Evolutionary conservation across 2,888 invertebrate species (phyloP), one percentile per base, ranked within the genome.

Genomic region (Psylliodes chrysocephalus): DNA sequence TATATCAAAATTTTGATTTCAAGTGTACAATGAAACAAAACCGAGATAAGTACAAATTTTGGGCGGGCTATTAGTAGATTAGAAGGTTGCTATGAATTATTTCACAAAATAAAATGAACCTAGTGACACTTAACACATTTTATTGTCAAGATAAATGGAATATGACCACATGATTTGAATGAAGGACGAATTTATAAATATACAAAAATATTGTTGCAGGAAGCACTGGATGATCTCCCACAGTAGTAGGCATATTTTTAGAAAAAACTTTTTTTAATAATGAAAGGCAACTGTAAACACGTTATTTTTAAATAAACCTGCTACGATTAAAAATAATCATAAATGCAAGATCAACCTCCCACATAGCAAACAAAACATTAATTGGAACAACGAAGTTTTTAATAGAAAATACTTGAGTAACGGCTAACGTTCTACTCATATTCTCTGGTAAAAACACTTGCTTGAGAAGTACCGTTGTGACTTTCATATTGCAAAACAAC

Each of bases 261-360:
- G 69, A 66, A 66, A 52, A 38, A 63, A 49, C 53, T 69, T 69
- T 70, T 69, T 68, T 60, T 66, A 63, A 67, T 61, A 66, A 64
- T 40, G 35, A 49, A 38, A 47, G 47, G 35, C 19, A 46, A 66
- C 59, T 63, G 61, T 66, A 66, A 59, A 69, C 63, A 64, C 28
- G 64, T 68, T 71, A 67, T 72, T 73, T 74, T 69, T 64, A 69
- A 69, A 66, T 59, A 63, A 64, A 60, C 67, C 67, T 67, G 67
- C 70, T 60, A 68, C 64, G 65, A 68, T 65, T 57, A 68, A 72
- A 71, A 72, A 70, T 71, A 72, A 65, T 64, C 54, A 51, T 49
- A 22, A 53, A 61, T 47, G 54, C 15, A 61, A 64, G 35, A 60
- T 65, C 44, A 40, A 54, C 62, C 66, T 57, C 64, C 64, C 60